Evolutionary conservation across 2,113 vertebrate genomes (phyloP).

Genomic region (Caretta caretta): DNA sequence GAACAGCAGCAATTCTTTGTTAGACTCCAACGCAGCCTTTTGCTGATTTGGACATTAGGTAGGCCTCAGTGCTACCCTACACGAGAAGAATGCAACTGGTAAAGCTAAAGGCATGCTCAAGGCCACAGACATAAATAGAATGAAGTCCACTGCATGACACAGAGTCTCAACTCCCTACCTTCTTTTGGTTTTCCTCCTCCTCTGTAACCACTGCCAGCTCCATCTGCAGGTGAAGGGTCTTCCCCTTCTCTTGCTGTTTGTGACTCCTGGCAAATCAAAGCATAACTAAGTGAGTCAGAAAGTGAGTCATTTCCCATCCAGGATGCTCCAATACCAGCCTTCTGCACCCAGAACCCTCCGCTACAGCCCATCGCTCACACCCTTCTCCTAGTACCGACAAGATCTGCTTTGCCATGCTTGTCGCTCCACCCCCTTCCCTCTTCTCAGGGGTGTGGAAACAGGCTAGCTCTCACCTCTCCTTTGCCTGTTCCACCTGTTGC

Average conservation of each 20-base stretch:
- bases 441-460: background rate
- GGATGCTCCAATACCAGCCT: rapidly evolving
- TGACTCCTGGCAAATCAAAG: constrained; percentile 72
- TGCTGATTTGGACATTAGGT: constrained; percentile 3
- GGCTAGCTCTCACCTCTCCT: constrained; percentile 71
- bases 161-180: constrained; percentile 61
- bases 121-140: background rate
- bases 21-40: constrained; percentile 51
- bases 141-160: background rate
- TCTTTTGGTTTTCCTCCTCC: constrained; percentile 71
- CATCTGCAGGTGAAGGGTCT: constrained; percentile 74
- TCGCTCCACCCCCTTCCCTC: background rate
- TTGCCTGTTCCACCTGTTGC: constrained; percentile 73
- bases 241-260: constrained; percentile 80
- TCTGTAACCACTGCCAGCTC: constrained; percentile 50
- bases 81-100: background rate
- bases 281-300: constrained; percentile 9
- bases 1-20: constrained; percentile 50
- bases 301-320: background rate
- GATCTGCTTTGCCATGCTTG: rapidly evolving
- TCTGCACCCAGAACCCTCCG: background rate
- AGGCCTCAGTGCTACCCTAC: background rate
- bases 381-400: background rate
- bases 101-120: background rate
- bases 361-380: background rate